Conservation (phyloP, 2,888 invertebrate species). For the Busseola fusca region DNA sequence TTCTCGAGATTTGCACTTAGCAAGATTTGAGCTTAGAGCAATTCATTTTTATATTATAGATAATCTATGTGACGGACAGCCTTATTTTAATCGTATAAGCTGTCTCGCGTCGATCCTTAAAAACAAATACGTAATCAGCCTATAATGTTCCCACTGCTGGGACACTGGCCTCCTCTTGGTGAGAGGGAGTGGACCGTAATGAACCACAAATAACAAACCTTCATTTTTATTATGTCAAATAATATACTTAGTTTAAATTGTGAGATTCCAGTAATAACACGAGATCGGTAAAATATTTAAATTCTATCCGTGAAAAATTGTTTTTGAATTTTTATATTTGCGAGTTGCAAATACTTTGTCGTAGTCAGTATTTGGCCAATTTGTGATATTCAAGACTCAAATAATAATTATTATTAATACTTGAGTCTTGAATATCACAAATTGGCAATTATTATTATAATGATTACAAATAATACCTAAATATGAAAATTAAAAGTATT, state of each 20-base stretch:
- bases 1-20: no score
- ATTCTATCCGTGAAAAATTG: no score
- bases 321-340: not conserved
- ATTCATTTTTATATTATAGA: no score
- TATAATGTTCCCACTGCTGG: no score
- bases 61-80: slow-evolving; percentile 5
- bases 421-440: not conserved
- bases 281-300: slow-evolving; percentile 5
- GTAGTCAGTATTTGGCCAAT: not conserved
- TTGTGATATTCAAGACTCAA: no score
- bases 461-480: no score
- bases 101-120: not conserved
- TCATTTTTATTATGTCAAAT: not conserved
- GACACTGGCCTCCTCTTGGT: no score
- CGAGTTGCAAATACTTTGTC: not conserved
- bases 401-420: no score
- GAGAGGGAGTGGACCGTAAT: no score
- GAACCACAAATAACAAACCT: slow-evolving; percentile 27
- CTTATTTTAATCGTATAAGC: slow-evolving; percentile 15
- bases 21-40: no score
- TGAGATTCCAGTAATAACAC: slow-evolving; percentile 2
- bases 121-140: no score
- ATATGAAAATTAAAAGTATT: no score
- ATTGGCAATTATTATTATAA: not conserved
- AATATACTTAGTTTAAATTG: not conserved